Base-by-base conservation (phyloP, 1,140 invertebrate species). In the Saccostrea cuccullata region DNA sequence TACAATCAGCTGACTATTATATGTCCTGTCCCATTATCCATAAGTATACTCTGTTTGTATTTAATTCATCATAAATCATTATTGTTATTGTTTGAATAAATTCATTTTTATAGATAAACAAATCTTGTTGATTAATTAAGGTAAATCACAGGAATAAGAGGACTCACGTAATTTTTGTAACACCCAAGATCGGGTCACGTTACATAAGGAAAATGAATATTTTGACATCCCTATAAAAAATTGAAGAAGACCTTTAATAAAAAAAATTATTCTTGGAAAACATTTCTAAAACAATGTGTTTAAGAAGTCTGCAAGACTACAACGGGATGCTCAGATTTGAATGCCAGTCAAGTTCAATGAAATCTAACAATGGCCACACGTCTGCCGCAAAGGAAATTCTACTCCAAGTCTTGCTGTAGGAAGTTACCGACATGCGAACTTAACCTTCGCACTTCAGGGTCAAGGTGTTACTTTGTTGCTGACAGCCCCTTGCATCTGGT, bases 381-480 rank as follows among this genome's bases (percentile, higher is more conserved):
- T 30, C 70, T 77, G 70, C 70, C 26, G 26, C 70, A 77, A 77
- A 77, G 70, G 70, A 77, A 26, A 13, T 77, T 30, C 70, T 77
- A 26, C 26, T 23, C 23, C 4, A 77, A 30, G 26, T 23, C 23
- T 77, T 30, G 23, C 26, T 77, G 30, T 77, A 77, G 26, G 70
- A 77, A 77, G 70, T 36, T 30, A 77, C 70, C 23, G 26, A 26
- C 70, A 77, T 15, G 70, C 26, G 26, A 26, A 77, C 70, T 77
- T 30, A 77, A 77, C 70, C 70, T 30, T 26, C 23, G 70, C 70
- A 77, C 70, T 77, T 77, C 23, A 15, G 67, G 70, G 70, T 77
- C 70, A 77, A 26, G 70, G 70, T 77, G 70, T 77, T 77, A 77
- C 26, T 77, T 77, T 26, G 13, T 73, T 77, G 70, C 70, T 77